Conservation (phyloP, 2,113 vertebrate genomes). For the Alethe diademata region DNA sequence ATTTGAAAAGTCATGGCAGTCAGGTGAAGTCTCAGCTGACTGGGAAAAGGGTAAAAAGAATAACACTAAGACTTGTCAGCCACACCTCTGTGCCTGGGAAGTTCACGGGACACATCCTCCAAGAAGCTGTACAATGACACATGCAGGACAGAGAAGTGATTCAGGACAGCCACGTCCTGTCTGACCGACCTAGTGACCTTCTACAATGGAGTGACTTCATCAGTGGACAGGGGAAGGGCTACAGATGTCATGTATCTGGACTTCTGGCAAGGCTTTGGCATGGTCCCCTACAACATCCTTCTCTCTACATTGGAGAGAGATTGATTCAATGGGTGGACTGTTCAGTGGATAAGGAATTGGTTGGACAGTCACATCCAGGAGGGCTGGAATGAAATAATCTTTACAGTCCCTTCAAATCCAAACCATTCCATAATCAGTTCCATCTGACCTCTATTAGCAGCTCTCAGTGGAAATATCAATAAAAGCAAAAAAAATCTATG, state of each 20-base stretch:
- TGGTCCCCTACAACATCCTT: not conserved
- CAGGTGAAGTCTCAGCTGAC: not conserved
- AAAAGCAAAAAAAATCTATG: not conserved
- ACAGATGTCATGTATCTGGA: not conserved
- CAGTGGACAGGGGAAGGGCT: not conserved
- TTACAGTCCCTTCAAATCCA: not conserved
- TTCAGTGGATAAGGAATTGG: not conserved
- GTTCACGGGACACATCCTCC: not conserved
- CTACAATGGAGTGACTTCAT: not conserved
- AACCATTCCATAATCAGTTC: not conserved
- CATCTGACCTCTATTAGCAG: not conserved
- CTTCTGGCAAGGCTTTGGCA: not conserved
- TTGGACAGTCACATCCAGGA: not conserved
- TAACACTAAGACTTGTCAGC: not conserved
- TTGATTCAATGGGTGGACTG: fast-evolving
- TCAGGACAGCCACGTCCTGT: not conserved
- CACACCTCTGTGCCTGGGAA: not conserved
- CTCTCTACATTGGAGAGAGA: fast-evolving
- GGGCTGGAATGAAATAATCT: not conserved
- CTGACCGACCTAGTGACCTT: not conserved
- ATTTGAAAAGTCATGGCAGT: not conserved
- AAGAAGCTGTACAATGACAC: not conserved
- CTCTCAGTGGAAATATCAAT: not conserved
- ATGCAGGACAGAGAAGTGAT: not conserved
- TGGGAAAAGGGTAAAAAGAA: not conserved